Conservation (phyloP, 2,888 invertebrate species). For the Microchrysa polita region DNA sequence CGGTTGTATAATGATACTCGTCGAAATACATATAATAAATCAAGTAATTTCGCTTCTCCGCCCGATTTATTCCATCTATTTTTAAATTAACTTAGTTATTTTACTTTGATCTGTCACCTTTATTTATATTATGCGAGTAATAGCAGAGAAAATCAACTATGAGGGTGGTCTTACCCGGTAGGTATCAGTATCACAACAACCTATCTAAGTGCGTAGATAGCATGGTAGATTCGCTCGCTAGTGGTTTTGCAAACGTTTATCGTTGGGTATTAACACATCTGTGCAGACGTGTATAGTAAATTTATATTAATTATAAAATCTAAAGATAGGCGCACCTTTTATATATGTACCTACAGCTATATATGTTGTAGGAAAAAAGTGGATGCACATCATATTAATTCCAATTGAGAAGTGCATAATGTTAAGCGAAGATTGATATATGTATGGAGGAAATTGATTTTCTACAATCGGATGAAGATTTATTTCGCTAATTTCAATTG, state of each 20-base stretch:
- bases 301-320: not conserved
- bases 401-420: slow-evolving; percentile 15
- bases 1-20: slow-evolving; percentile 26
- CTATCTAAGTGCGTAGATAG: no score
- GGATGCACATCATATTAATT: not conserved
- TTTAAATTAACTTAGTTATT: slow-evolving; percentile 42
- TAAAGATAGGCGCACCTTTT: not conserved
- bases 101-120: slow-evolving; percentile 44
- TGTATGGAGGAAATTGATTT: slow-evolving; percentile 42
- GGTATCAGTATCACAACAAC: not conserved
- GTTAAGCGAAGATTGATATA: slow-evolving; percentile 32
- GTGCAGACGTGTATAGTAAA: not conserved
- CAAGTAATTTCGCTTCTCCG: slow-evolving; percentile 41
- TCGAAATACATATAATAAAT: slow-evolving; percentile 42
- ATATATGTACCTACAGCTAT: no score
- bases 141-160: slow-evolving; percentile 40
- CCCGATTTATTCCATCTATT: slow-evolving; percentile 33
- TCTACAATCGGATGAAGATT: slow-evolving; percentile 31
- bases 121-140: slow-evolving; percentile 37
- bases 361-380: not conserved
- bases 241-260: not conserved
- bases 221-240: no score
- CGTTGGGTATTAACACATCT: not conserved
- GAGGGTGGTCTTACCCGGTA: slow-evolving; percentile 37
- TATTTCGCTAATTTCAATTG: slow-evolving; percentile 39